Base-by-base conservation (phyloP, 2,888 invertebrate genomes). In the Coronaproctus castanopsis region DNA sequence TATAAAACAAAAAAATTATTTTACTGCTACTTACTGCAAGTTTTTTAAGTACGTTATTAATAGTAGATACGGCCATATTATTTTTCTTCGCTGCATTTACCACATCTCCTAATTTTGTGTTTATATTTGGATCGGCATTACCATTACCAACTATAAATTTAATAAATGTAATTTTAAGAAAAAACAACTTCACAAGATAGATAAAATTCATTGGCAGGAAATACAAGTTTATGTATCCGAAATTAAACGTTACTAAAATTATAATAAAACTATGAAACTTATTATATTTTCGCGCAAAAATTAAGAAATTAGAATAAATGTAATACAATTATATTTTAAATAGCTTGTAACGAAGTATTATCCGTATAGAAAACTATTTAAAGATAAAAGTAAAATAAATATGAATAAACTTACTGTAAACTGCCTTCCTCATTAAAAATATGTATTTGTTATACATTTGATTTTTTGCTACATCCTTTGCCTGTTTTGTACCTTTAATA, bases 401-500 rank as follows among this genome's bases (percentile, higher is more conserved):
- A 24, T 55, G 56, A 57, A 21, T n/a, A n/a, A 53, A 65, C 64
- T 67, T 72, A 80, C 82, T 80, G 72, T 74, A 73, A 53, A 83
- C 74, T 0, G 81, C 83, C 2, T 78, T 66, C 64, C 73, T 77
- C 63, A 86, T 80, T 68, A 76, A 74, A 23, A 75, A 70, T 0
- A 74, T 62, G 2, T 80, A 68, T 66, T 72, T 75, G 0, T 69
- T 68, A 64, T 79, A 78, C 2, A 76, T 59, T 2, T 63, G 48
- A 0, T 76, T 67, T 67, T 74, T 77, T 67, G 80, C 72, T 0
- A 69, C 70, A 72, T 87, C 86, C 66, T 82, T 81, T 8, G 74
- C 71, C 0, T 75, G 78, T 71, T 87, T 87, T 2, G 73, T 77
- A 65, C 85, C 83, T 62, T 74, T 77, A 24, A 86, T 85, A 69